Percentiles rank a stretch among this genome's conserved stretches.
Conservation (phyloP, 1,140 invertebrate species). For the Caenorhabditis inopinata region DNA sequence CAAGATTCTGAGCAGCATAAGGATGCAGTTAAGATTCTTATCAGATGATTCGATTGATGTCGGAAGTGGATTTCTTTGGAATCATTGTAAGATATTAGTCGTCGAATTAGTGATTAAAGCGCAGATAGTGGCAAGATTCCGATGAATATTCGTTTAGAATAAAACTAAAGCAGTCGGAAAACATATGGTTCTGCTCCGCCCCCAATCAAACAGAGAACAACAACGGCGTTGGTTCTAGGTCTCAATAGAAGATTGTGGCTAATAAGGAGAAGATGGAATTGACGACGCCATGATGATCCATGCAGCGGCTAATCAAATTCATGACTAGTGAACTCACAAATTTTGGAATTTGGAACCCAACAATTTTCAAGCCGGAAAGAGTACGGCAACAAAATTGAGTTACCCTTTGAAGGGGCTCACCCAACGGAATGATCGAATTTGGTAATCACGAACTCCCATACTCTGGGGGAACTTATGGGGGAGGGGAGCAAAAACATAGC, state of each 20-base stretch:
- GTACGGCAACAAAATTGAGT: constrained; percentile 3
- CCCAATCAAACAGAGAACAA: constrained; percentile 23
- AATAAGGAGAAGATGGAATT: background rate
- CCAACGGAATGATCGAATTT: background rate
- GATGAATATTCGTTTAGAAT: no score
- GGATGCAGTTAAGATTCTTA: constrained; percentile 17
- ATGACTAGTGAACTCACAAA: constrained; percentile 21
- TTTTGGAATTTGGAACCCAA: constrained; percentile 5
- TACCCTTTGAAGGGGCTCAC: constrained; percentile 5
- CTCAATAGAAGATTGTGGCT: background rate
- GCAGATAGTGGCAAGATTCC: no score
- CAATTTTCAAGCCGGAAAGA: background rate
- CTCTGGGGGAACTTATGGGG: background rate
- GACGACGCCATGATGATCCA: constrained; percentile 1
- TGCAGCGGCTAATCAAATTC: constrained; percentile 17
- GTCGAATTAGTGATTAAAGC: background rate
- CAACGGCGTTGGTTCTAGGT: background rate
- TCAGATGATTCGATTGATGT: background rate
- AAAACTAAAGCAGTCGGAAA: no score
- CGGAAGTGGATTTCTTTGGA: background rate
- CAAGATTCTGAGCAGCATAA: constrained; percentile 18
- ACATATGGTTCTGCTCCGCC: no score
- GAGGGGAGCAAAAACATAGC: background rate
- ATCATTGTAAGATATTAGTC: background rate
- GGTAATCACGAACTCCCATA: background rate